Evolutionary conservation across 1,140 invertebrate species (phyloP).

Genomic region (Pogonomyrmex californicus): DNA sequence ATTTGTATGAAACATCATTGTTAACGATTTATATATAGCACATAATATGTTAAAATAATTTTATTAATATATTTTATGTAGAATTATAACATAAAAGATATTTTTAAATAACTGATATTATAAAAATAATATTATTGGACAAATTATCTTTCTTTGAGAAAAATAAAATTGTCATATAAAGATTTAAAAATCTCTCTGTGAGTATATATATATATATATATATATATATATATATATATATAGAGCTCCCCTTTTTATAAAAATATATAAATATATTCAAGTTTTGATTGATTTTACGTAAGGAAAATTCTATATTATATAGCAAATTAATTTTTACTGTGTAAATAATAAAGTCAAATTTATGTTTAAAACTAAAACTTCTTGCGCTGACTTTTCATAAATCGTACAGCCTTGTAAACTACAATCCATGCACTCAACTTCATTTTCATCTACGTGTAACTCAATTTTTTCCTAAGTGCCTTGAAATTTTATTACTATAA

Average conservation of each 20-base stretch:
- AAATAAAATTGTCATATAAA: not conserved
- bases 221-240: not conserved
- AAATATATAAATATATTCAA: not conserved
- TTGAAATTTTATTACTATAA: conserved; percentile 61
- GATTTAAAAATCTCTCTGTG: not conserved
- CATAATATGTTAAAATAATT: not conserved
- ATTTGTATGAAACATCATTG: not conserved
- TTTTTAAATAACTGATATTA: no score
- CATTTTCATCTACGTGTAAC: conserved; percentile 54
- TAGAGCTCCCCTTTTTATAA: not conserved
- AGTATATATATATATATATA: not conserved
- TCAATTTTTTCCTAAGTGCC: conserved; percentile 55
- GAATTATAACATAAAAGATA: not conserved
- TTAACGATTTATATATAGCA: not conserved
- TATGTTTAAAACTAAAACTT: conserved; percentile 17
- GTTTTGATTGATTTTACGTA: not conserved
- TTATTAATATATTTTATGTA: not conserved
- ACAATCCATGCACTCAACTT: conserved; percentile 70
- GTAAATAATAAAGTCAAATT: not conserved
- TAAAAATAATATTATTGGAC: not conserved
- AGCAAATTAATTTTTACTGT: conserved; percentile 4
- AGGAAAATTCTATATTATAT: not conserved
- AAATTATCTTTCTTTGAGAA: not conserved
- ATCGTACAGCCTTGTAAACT: conserved; percentile 47
- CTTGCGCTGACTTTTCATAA: conserved; percentile 57